phyloP scores from a whole-genome alignment of 2,888 invertebrate species.

The Opisthograptis luteolata region DNA sequence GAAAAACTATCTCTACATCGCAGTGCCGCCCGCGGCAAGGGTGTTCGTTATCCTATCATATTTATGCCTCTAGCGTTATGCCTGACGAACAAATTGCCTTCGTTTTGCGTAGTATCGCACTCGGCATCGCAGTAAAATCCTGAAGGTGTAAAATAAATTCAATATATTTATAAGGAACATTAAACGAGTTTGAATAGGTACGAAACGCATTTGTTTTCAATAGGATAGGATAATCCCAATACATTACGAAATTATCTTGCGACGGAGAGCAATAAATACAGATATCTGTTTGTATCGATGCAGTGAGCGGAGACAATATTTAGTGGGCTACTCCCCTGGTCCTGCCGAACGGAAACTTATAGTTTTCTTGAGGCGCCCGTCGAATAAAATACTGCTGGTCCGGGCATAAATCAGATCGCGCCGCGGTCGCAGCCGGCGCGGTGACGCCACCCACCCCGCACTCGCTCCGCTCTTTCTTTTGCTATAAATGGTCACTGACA shows the following conservation, averaged over 20 bases:
- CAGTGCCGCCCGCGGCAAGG: slow-evolving; percentile 24
- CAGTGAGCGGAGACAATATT: slow-evolving; percentile 80
- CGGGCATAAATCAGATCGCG: slow-evolving; percentile 80
- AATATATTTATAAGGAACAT: slow-evolving; percentile 31
- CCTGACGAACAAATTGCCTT: slow-evolving; percentile 71
- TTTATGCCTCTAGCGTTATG: slow-evolving; percentile 42
- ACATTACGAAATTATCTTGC: slow-evolving; percentile 81
- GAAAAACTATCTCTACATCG: slow-evolving; percentile 3
- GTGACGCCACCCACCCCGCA: slow-evolving; percentile 54
- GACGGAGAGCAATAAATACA: slow-evolving; percentile 78
- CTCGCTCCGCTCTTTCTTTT: slow-evolving; percentile 67
- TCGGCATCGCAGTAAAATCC: slow-evolving; percentile 23
- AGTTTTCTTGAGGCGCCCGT: slow-evolving; percentile 83
- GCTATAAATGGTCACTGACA: slow-evolving; percentile 79
- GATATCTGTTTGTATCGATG: slow-evolving; percentile 79
- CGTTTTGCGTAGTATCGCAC: slow-evolving; percentile 50
- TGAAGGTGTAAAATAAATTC: slow-evolving; percentile 37
- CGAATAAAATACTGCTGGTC: slow-evolving; percentile 83
- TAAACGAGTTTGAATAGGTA: slow-evolving; percentile 28
- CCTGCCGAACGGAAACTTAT: slow-evolving; percentile 83
- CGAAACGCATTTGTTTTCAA: slow-evolving; percentile 45
- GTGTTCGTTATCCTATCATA: slow-evolving; percentile 31
- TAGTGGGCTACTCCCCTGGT: slow-evolving; percentile 80
- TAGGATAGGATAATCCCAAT: slow-evolving; percentile 68
- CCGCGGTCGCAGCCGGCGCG: slow-evolving; percentile 76